Percentiles rank a stretch among this genome's conserved stretches.
These are phyloP conservation scores for Campylomormyrus tamandua DNA, from an alignment of 2,113 vertebrate genomes.

Conservation along the genomic window DNA sequence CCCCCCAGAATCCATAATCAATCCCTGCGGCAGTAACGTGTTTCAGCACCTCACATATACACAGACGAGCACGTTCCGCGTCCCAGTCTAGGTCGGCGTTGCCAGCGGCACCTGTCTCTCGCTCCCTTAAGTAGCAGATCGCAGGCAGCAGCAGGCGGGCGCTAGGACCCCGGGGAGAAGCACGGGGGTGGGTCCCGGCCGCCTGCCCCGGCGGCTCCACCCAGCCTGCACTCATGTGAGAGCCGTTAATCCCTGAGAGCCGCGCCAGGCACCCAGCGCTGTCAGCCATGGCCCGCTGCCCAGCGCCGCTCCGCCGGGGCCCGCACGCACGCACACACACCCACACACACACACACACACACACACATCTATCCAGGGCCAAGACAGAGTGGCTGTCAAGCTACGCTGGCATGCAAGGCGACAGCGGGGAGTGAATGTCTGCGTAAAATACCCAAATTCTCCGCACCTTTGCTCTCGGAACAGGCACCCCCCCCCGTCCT, in stretches of 20 bases:
- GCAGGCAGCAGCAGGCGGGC: slow-evolving; percentile 23
- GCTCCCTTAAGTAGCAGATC: slow-evolving; percentile 29
- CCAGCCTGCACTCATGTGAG: slow-evolving; percentile 63
- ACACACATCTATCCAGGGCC: not conserved
- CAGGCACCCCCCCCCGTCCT: not conserved
- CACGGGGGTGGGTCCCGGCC: slow-evolving; percentile 25
- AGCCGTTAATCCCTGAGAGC: slow-evolving; percentile 64
- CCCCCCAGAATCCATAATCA: not conserved
- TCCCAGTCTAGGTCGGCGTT: not conserved
- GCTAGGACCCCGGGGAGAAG: slow-evolving; percentile 6
- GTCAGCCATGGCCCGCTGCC: slow-evolving; percentile 58
- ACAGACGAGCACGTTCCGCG: not conserved
- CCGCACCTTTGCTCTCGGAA: not conserved
- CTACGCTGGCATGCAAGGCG: not conserved
- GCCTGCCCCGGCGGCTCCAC: slow-evolving; percentile 49
- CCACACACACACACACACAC: not conserved
- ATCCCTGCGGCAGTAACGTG: slow-evolving; percentile 11
- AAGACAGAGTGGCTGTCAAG: not conserved
- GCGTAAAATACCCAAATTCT: not conserved
- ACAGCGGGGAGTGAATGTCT: not conserved
- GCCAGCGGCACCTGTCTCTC: slow-evolving; percentile 32
- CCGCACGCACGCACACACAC: too few relatives aligned
- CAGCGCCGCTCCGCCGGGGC: slow-evolving; percentile 45
- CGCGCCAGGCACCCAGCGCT: slow-evolving; percentile 62
- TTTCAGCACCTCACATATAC: slow-evolving; percentile 5